A percentile compares a stretch with the other conserved stretches of the same genome.
Conservation (phyloP, 1,140 invertebrate genomes). For the Drosophila truncata region DNA sequence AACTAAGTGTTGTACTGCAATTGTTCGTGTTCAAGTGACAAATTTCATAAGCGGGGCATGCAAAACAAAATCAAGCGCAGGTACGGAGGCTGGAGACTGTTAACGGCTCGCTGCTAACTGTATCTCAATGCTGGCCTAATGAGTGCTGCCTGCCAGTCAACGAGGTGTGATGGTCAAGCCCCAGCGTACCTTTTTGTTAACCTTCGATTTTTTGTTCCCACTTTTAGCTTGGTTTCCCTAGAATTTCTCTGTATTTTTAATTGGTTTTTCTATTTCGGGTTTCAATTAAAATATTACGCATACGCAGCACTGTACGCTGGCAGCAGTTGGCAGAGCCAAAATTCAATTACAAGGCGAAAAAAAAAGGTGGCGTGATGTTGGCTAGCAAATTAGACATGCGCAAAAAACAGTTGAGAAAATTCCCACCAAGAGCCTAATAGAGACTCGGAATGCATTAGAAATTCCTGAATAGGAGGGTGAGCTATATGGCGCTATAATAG, state of each 20-base stretch:
- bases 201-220: constrained; percentile 11
- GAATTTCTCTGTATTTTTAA: constrained; percentile 29
- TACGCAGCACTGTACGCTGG: constrained; percentile 39
- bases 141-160: neutral
- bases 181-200: neutral
- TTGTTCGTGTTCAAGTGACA: constrained; percentile 57
- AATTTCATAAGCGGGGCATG: constrained; percentile 44
- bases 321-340: constrained; percentile 12
- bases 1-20: constrained; percentile 67
- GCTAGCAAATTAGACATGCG: constrained; percentile 49
- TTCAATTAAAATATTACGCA: constrained; percentile 63
- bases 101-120: constrained; percentile 24
- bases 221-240: neutral
- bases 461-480: neutral
- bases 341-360: constrained; percentile 22
- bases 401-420: constrained; percentile 21
- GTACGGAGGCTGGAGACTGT: neutral
- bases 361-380: constrained; percentile 70
- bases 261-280: constrained; percentile 46
- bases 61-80: constrained; percentile 22
- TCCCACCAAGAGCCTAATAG: constrained; percentile 12
- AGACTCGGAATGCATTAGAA: constrained; percentile 25
- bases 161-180: constrained; percentile 28
- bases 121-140: constrained; percentile 27
- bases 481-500: constrained; percentile 3